phyloP scores from a whole-genome alignment of 2,888 invertebrate species.

The Torymus aiolomorphi region DNA sequence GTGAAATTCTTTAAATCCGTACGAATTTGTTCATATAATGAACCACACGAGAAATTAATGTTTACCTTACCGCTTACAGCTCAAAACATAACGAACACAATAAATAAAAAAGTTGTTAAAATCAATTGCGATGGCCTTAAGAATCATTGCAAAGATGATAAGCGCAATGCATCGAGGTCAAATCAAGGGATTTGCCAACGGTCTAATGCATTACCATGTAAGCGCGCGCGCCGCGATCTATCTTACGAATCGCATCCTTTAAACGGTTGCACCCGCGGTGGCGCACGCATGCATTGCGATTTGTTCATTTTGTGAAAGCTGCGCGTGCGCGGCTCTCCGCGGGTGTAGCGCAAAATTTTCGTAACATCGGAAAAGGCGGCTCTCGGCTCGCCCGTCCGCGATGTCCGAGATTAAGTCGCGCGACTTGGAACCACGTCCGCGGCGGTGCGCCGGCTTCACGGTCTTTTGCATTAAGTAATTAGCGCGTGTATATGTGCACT shows the following conservation, averaged over 20 bases:
- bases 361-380: constrained; percentile 36
- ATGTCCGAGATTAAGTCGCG: constrained; percentile 32
- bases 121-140: no score
- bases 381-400: constrained; percentile 5
- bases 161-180: neutral
- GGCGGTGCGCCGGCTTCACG: constrained; percentile 7
- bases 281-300: constrained; percentile 19
- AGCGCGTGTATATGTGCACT: neutral
- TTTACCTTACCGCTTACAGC: no score
- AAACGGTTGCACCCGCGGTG: constrained; percentile 19
- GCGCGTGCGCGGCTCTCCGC: neutral
- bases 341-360: constrained; percentile 20
- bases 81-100: no score
- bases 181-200: constrained; percentile 15
- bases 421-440: constrained; percentile 16
- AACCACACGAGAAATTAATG: no score
- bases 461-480: constrained; percentile 26
- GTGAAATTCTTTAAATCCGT: no score
- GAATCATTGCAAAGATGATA: neutral
- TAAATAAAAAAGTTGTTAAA: no score
- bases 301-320: constrained; percentile 49
- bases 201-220: constrained; percentile 3
- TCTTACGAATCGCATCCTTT: constrained; percentile 43
- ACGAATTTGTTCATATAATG: no score
- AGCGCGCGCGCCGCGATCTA: constrained; percentile 15